Conservation (phyloP, 2,888 invertebrate genomes). For the Leucozona laternaria region DNA sequence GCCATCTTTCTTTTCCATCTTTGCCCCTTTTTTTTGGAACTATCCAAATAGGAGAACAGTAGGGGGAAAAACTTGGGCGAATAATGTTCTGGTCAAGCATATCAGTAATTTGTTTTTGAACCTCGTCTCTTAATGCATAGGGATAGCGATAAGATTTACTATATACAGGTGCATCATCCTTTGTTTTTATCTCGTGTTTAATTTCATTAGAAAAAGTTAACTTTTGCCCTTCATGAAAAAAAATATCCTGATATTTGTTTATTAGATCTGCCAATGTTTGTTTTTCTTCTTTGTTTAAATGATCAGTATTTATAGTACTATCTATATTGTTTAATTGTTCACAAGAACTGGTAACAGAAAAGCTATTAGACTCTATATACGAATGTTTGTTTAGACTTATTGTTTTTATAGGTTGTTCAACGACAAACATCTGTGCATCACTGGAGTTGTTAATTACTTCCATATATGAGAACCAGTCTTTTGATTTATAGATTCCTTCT, state of each 20-base stretch:
- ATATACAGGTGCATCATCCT: neutral
- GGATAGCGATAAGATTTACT: neutral
- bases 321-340: too few species aligned
- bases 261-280: neutral
- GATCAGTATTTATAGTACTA: neutral
- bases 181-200: neutral
- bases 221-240: neutral
- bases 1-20: neutral
- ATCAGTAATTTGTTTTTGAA: neutral
- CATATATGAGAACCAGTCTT: too few species aligned
- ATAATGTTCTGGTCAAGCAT: too few species aligned
- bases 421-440: too few species aligned
- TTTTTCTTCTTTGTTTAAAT: neutral
- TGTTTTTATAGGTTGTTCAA: too few species aligned
- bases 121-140: neutral
- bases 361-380: too few species aligned
- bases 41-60: neutral
- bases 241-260: neutral
- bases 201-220: neutral
- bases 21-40: neutral
- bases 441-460: too few species aligned
- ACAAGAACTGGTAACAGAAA: neutral
- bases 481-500: too few species aligned
- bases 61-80: neutral
- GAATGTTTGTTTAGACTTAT: too few species aligned